These are phyloP conservation scores for Drosophila takahashii DNA, from an alignment of 1,140 invertebrate genomes.

Conservation along the genomic window DNA sequence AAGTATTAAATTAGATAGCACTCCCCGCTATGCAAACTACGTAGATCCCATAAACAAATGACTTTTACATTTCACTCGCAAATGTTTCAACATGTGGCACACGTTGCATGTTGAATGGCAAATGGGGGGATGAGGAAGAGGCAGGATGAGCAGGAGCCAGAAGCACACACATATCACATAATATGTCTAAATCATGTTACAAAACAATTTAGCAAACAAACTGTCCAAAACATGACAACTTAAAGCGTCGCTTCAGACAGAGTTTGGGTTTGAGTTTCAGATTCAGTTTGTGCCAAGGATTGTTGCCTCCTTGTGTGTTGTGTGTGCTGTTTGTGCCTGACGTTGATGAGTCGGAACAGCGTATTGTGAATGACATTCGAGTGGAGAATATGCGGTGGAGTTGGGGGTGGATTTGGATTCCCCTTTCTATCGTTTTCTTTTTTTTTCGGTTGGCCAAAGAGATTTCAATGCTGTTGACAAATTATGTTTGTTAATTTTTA, in stretches of 20 bases:
- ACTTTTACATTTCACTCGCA: constrained; percentile 38
- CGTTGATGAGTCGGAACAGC: constrained; percentile 71
- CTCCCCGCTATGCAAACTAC: constrained; percentile 10
- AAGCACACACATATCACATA: constrained; percentile 40
- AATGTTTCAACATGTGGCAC: constrained; percentile 29
- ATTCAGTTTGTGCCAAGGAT: neutral
- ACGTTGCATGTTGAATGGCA: constrained; percentile 30
- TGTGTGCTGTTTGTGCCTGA: constrained; percentile 43
- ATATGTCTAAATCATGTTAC: constrained; percentile 73
- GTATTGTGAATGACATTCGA: constrained; percentile 76
- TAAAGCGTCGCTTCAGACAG: constrained; percentile 66
- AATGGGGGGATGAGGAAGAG: constrained; percentile 1
- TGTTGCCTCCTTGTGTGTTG: constrained; percentile 13
- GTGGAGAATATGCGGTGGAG: constrained; percentile 4
- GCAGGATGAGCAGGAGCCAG: neutral
- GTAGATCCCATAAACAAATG: constrained; percentile 26
- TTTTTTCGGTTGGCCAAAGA: constrained; percentile 5
- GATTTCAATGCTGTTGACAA: constrained; percentile 44
- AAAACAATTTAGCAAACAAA: constrained; percentile 82
- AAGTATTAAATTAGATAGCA: constrained; percentile 24
- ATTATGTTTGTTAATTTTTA: constrained; percentile 52
- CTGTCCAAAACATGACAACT: constrained; percentile 82
- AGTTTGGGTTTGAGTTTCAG: neutral
- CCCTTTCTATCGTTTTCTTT: too few species aligned
- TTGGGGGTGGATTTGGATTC: neutral